Evolutionary conservation across 2,888 invertebrate species (phyloP).

Genomic region (Cheilosia urbana): DNA sequence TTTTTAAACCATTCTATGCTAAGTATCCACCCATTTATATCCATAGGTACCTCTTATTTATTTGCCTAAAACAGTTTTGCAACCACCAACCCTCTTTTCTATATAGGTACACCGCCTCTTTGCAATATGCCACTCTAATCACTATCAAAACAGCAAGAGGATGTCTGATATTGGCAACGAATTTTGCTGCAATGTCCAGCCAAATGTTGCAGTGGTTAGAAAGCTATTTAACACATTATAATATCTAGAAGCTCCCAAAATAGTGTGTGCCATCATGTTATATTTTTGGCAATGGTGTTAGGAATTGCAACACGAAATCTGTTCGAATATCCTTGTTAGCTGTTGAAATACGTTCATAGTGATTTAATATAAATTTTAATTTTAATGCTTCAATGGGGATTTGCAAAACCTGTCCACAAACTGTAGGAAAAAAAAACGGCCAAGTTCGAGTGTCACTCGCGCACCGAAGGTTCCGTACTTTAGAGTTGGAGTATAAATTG

Average conservation of each 20-base stretch:
- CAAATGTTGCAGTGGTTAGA: conserved; percentile 65
- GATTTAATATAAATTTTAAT: neutral
- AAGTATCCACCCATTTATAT: no score
- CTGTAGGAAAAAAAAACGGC: no score
- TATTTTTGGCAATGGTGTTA: conserved; percentile 47
- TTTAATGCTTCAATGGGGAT: neutral
- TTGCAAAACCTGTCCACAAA: no score
- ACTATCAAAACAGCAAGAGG: neutral
- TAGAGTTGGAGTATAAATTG: no score
- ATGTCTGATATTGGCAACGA: conserved; percentile 48
- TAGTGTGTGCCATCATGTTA: conserved; percentile 40
- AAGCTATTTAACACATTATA: conserved; percentile 27
- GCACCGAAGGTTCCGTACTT: no score
- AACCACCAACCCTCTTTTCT: no score
- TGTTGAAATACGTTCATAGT: no score
- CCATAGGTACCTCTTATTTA: no score
- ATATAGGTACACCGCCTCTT: neutral
- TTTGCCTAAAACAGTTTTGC: no score
- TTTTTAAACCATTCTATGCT: no score
- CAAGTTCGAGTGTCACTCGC: no score
- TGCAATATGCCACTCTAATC: conserved; percentile 4
- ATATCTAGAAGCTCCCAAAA: conserved; percentile 14
- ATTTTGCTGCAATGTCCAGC: conserved; percentile 52
- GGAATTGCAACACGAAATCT: neutral
- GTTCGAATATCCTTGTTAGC: neutral